Conservation (phyloP, 2,888 invertebrate genomes). For the Amblyteles armatorius region DNA sequence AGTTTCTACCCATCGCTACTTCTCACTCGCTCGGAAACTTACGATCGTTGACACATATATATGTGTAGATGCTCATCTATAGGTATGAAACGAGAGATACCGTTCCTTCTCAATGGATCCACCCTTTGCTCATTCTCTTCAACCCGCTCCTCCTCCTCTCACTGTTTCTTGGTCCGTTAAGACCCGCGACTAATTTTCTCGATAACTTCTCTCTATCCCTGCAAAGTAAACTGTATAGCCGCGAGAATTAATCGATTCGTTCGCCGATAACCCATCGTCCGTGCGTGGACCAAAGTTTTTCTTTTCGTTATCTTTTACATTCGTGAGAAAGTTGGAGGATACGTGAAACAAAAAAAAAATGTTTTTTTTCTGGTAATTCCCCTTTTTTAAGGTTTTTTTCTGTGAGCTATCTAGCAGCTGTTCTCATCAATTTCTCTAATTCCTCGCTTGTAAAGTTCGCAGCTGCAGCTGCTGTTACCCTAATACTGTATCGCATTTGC, state of each 20-base stretch:
- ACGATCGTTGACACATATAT: background rate
- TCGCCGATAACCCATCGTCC: background rate
- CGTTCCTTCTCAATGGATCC: conserved; percentile 32
- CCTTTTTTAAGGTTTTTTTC: no score
- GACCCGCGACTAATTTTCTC: conserved; percentile 41
- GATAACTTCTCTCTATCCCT: conserved; percentile 13
- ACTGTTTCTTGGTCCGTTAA: conserved; percentile 2
- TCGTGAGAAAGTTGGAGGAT: background rate
- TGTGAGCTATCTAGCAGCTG: no score
- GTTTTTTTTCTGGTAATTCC: no score
- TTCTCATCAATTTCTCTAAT: no score
- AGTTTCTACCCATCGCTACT: conserved; percentile 37
- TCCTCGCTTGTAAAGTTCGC: no score
- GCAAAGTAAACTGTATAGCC: conserved; percentile 5
- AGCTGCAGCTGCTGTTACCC: no score
- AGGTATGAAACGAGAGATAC: conserved; percentile 8
- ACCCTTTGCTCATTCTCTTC: conserved; percentile 20
- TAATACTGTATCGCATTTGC: no score
- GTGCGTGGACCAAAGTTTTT: background rate
- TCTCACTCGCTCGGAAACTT: conserved; percentile 24
- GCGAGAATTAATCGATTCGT: conserved; percentile 21
- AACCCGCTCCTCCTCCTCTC: background rate
- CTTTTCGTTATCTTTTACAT: conserved; percentile 1
- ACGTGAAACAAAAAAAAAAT: background rate
- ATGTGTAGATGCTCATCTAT: background rate